Base-by-base conservation (phyloP, 2,113 vertebrate genomes). In the Chloropsis cyanopogon region DNA sequence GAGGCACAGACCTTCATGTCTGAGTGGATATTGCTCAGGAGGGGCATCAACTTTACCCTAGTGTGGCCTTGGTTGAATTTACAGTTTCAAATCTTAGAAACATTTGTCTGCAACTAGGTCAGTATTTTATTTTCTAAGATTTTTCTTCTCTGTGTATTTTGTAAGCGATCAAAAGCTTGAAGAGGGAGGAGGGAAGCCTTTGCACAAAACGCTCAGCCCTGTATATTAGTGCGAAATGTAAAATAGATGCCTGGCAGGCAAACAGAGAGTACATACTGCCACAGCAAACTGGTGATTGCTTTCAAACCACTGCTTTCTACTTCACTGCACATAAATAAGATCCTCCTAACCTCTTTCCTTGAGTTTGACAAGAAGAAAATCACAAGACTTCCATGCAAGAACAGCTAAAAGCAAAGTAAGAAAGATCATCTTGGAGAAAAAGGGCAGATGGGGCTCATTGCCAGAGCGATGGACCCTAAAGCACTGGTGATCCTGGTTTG, bases 291-390 rank as follows among this genome's bases (percentile, higher is more conserved):
- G 52, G 46, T 57, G 73, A 85, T 78, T 95, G 73, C 81, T 85
- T 94, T 91, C 82, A 94, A 64, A 85, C 73, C 56, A 79, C 69
- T 47, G 53, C 73, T 91, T 95, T 91, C 85, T 75, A 76, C 77
- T 94, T 95, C 78, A 82, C 6, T 91, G 82, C 92, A 82, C 92
- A 72, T 88, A 76, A 96, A 95, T 93, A 87, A 60, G 57, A 82
- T 82, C 88, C 59, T 85, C 37, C 44, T 52, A 94, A 72, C 65
- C 53, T 37, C 53, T 80, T 94, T 82, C 37, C 82, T 75, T 82
- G 78, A 76, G 63, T 90, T 61, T 90, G 44, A 79, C 3, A 7
- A 73, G 70, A 85, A 69, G 78, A 89, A 75, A 95, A 89, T 91
- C 93, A 71, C 39, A 82, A 49, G 53, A 61, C 31, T 88, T 79